Evolutionary conservation across 1,140 invertebrate genomes (phyloP), one percentile per base, ranked within the genome.

Genomic region (Tetramorium parvispinum): DNA sequence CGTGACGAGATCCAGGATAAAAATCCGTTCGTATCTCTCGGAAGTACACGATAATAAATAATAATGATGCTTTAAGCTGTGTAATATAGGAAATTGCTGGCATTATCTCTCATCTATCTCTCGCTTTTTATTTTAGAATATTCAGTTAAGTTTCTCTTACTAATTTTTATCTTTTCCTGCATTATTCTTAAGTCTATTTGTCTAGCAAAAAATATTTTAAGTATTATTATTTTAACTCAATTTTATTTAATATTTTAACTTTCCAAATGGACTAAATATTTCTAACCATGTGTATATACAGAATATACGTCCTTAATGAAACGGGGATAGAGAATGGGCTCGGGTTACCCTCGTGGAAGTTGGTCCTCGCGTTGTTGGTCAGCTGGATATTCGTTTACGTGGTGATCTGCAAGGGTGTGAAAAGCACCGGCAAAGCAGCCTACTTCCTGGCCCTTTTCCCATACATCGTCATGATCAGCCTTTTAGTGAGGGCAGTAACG

Each of bases 391-490:
- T 97, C 8, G 97, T 98, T 46, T 98, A 97, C 92, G 91, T 97
- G 53, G 97, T 98, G 70, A 96, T 98, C 27, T 96, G 97, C 59
- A 97, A 96, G 91, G 98, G 98, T 49, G 97, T 98, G 0, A 96
- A 97, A 92, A 97, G 97, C 90, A 97, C 96, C 0, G 97, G 97
- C 57, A 97, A 97, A 94, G 97, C 96, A 0, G 96, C 97, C 1
- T 98, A 98, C 91, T 98, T 98, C 92, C 96, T 98, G 1, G 98
- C 98, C 0, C 92, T 98, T 0, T 98, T 98, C 91, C 98, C 98
- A 1, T 98, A 98, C 91, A 96, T 98, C 0, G 96, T 98, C 24
- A 96, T 98, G 91, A 96, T 97, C 5, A 96, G 97, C 3, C 92
- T 98, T 1, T 95, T 98, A 1, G 96, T 98, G 18, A 96, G 97